Evolutionary conservation across 2,113 vertebrate species (phyloP), one percentile per base, ranked within the genome.

Genomic region (Perccottus glenii): DNA sequence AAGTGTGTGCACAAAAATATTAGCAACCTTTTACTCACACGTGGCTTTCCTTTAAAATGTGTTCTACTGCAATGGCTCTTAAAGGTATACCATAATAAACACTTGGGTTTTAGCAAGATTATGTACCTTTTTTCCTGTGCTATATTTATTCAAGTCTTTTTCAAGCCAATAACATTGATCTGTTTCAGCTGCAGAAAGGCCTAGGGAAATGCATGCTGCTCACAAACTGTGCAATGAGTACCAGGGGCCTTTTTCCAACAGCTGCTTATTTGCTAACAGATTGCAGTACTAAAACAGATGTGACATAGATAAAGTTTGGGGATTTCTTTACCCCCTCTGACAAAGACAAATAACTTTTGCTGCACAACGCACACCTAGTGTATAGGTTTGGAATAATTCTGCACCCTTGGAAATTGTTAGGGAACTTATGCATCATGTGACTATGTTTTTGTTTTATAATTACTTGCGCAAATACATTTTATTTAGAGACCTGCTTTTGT

Each of bases 201-300:
- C 75, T 47, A 75, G 81, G 81, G 81, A 88, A 38, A 67, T 40
- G 63, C 61, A 69, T 67, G 75, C 80, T 79, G 69, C 73, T 81
- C 60, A 60, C 79, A 78, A 77, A 82, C 77, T 88, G 81, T 76
- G 81, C 85, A 70, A 86, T 75, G 74, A 86, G 70, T 82, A 82
- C 74, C 77, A 79, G 70, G 70, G 80, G 77, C 73, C 55, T 81
- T 77, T 79, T 81, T 74, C 73, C 82, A 88, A 79, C 86, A 88
- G 83, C 77, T 88, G 84, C 81, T 78, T 84, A 79, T 86, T 76
- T 84, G 67, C 69, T 75, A 83, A 86, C 81, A 88, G 77, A 86
- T 86, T 86, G 86, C 79, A 61, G 57, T 49, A 47, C 67, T 75
- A 75, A 79, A 81, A 63, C 80, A 88, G 75, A 88, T 83, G 79